phyloP scores from a whole-genome alignment of 2,888 invertebrate species.

The Aleiodes testaceus region DNA sequence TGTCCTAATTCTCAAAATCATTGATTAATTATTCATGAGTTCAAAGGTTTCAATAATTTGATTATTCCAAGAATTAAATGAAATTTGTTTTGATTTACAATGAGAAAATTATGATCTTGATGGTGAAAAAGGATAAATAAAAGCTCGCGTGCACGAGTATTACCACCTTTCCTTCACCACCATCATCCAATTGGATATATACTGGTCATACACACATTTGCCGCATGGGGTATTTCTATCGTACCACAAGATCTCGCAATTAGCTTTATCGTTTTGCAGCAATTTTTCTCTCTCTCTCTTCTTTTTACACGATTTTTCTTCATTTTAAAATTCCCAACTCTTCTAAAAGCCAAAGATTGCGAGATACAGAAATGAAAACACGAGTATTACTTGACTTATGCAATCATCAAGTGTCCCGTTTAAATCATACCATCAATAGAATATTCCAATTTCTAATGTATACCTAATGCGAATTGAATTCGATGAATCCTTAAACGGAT shows the following conservation, averaged over 20 bases:
- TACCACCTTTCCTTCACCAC: conserved; percentile 4
- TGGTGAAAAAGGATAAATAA: conserved; percentile 21
- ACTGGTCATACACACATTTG: conserved; percentile 13
- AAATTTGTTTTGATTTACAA: neutral
- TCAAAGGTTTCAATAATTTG: no score
- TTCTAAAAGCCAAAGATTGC: conserved; percentile 17
- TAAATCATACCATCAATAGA: conserved; percentile 42
- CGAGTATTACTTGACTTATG: conserved; percentile 38
- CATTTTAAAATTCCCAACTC: neutral
- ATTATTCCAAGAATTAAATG: neutral
- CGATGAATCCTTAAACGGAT: conserved; percentile 45
- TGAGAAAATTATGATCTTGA: neutral
- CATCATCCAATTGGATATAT: conserved; percentile 19
- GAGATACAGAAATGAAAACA: conserved; percentile 33
- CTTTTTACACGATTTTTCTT: neutral
- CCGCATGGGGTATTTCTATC: conserved; percentile 32
- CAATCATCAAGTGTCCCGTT: conserved; percentile 38
- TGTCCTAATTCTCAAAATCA: neutral
- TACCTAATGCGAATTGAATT: conserved; percentile 32
- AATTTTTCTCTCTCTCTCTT: neutral
- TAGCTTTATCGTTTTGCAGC: conserved; percentile 38
- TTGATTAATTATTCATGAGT: no score
- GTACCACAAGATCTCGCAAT: conserved; percentile 40
- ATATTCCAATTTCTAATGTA: conserved; percentile 15
- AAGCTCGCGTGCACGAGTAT: conserved; percentile 26